A percentile compares a stretch with the other conserved stretches of the same genome.
phyloP scores from a whole-genome alignment of 2,888 invertebrate species.

The Drosophila rellima region DNA sequence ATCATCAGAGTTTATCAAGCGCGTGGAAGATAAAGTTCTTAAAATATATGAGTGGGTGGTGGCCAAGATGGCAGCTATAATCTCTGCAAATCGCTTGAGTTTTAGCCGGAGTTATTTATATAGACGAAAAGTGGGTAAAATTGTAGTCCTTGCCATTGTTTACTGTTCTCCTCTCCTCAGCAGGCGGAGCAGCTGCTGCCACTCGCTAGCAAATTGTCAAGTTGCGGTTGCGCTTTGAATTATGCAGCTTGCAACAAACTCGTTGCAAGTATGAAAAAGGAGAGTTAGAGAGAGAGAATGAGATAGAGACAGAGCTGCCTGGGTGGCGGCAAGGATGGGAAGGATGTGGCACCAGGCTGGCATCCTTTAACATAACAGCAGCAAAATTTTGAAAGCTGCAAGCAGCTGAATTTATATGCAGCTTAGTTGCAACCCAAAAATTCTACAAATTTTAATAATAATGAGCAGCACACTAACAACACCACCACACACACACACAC shows the following conservation, averaged over 20 bases:
- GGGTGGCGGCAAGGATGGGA: background rate
- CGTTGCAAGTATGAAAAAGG: background rate
- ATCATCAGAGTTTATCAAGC: slow-evolving; percentile 2
- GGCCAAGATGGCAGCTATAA: slow-evolving; percentile 53
- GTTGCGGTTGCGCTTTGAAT: slow-evolving; percentile 80
- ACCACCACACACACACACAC: slow-evolving; percentile 19
- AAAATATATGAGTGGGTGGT: slow-evolving; percentile 4
- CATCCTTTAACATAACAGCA: slow-evolving; percentile 60
- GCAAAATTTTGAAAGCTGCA: slow-evolving; percentile 56
- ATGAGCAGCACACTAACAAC: slow-evolving; percentile 66
- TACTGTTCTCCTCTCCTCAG: slow-evolving; percentile 24
- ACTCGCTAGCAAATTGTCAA: slow-evolving; percentile 74
- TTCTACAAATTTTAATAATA: slow-evolving; percentile 80
- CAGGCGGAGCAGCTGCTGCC: slow-evolving; percentile 55
- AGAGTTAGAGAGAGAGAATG: background rate
- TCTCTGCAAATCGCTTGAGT: slow-evolving; percentile 60
- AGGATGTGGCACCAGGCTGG: slow-evolving; percentile 33
- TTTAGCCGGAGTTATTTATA: slow-evolving; percentile 54
- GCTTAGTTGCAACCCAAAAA: slow-evolving; percentile 80
- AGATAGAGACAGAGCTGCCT: background rate
- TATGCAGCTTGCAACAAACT: slow-evolving; percentile 59
- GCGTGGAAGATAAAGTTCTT: slow-evolving; percentile 4
- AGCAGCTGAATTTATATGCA: slow-evolving; percentile 78
- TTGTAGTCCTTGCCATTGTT: slow-evolving; percentile 45
- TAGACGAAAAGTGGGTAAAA: slow-evolving; percentile 53